Percentiles rank a stretch among this genome's conserved stretches.
These are phyloP conservation scores for Rapana venosa DNA, from an alignment of 2,888 invertebrate genomes.

Conservation along the genomic window DNA sequence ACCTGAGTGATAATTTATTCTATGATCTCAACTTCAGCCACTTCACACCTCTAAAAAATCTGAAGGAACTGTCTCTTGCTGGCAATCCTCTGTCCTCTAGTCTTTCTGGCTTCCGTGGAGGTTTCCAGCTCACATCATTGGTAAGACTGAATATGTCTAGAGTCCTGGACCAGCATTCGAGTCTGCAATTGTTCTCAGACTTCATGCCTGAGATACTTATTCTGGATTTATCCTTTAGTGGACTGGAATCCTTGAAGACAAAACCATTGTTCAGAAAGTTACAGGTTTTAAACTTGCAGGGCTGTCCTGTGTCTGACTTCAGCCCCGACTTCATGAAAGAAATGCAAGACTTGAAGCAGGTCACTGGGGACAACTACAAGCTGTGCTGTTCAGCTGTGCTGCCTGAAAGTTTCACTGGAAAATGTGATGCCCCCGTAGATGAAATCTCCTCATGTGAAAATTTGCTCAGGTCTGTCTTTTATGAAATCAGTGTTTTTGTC, in stretches of 20 bases:
- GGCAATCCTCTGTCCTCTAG: neutral
- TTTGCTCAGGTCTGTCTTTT: neutral
- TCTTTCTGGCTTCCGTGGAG: neutral
- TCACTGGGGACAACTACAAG: neutral
- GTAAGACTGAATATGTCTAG: neutral
- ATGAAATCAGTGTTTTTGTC: neutral
- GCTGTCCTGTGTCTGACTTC: slow-evolving; percentile 2
- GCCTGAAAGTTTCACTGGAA: neutral
- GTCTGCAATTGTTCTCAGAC: neutral
- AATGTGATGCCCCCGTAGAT: neutral
- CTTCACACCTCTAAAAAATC: neutral
- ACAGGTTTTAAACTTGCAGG: neutral
- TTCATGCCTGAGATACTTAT: neutral
- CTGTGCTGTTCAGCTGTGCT: neutral
- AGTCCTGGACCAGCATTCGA: neutral
- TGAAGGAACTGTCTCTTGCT: neutral
- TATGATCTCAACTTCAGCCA: neutral
- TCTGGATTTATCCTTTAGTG: neutral
- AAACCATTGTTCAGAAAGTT: neutral
- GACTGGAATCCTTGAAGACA: neutral
- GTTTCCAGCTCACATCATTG: neutral
- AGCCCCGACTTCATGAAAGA: slow-evolving; percentile 3
- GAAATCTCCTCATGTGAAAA: neutral
- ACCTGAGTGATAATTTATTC: neutral
- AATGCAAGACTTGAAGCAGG: neutral